Evolutionary conservation across 2,113 vertebrate species (phyloP).

Genomic region (Peromyscus leucopus): DNA sequence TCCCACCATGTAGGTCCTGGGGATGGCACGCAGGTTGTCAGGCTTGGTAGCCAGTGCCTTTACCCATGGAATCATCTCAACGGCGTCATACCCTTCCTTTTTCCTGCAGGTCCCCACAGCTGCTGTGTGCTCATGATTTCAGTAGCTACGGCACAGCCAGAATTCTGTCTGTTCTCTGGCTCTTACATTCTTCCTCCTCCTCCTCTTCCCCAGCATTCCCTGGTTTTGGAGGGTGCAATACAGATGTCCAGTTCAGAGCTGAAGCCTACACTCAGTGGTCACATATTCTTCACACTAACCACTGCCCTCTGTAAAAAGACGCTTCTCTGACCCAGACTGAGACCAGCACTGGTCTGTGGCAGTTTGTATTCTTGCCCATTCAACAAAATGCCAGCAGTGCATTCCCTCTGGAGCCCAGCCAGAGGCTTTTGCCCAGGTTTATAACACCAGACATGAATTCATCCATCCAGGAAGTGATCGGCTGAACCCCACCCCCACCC

Average conservation of each 20-base stretch:
- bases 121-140: neutral
- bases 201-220: neutral
- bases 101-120: neutral
- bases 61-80: neutral
- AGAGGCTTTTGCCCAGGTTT: neutral
- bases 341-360: neutral
- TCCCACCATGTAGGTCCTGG: neutral
- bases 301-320: neutral
- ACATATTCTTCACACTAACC: neutral
- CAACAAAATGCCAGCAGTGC: neutral
- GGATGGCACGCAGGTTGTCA: too few species aligned
- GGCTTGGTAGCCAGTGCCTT: neutral
- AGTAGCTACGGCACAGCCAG: neutral
- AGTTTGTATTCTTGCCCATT: neutral
- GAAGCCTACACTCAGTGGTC: neutral
- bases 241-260: neutral
- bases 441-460: neutral
- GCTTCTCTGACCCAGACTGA: neutral
- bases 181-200: too few species aligned
- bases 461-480: neutral
- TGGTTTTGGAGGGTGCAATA: neutral
- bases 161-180: neutral
- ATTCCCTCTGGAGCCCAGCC: too few species aligned
- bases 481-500: neutral
- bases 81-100: neutral